phyloP scores from a whole-genome alignment of 35 echinoderm and acorn worm species.

The Eucidaris tribuloides region DNA sequence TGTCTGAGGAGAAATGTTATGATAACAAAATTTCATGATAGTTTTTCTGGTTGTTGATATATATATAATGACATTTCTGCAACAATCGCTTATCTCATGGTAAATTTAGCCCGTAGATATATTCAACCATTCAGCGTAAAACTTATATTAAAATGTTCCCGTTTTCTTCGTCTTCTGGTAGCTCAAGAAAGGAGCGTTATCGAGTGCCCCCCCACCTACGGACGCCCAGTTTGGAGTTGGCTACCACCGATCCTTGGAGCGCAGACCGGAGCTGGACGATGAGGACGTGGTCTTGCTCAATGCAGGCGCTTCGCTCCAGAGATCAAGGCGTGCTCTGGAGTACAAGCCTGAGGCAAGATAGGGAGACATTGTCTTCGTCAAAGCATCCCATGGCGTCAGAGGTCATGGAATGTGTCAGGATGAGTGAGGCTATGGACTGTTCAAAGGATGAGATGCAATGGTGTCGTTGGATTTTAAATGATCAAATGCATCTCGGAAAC shows the following conservation, averaged over 20 bases:
- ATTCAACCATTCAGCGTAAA: background rate
- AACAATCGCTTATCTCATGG: background rate
- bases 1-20: too few relatives aligned
- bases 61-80: too few relatives aligned
- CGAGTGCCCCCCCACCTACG: background rate
- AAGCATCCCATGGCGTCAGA: constrained; percentile 32
- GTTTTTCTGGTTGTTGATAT: too few relatives aligned
- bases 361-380: constrained; percentile 55
- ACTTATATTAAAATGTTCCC: background rate
- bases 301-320: constrained; percentile 24
- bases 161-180: constrained; percentile 6
- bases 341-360: constrained; percentile 30
- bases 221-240: background rate
- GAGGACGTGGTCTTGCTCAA: constrained; percentile 61
- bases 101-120: background rate
- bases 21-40: too few relatives aligned
- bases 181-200: constrained; percentile 60
- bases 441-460: constrained; percentile 42
- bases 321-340: constrained; percentile 33
- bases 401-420: constrained; percentile 4
- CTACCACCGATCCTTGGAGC: background rate
- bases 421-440: constrained; percentile 23
- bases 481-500: too few relatives aligned
- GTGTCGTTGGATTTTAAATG: too few relatives aligned
- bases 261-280: background rate